Base-by-base conservation (phyloP, 2,888 invertebrate genomes). In the Magallana nippona region DNA sequence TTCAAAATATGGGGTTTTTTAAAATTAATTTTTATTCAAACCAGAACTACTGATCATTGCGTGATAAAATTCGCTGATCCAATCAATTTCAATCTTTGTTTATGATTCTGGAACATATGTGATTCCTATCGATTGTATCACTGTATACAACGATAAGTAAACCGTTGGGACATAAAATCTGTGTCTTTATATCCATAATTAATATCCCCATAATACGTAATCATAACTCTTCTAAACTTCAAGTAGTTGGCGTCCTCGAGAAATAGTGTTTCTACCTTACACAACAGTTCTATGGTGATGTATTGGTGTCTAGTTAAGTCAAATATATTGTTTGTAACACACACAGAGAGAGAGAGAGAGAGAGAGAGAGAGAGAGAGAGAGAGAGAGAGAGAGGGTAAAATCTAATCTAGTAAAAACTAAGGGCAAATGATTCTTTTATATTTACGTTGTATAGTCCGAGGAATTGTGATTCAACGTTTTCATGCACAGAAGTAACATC, bases 321-420 rank as follows among this genome's bases (percentile, higher is more conserved):
- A 44, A 0, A 44, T 5, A 44, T 44, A 44, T 44, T 44, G 5
- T 32, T 32, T 32, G 55, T 77, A 5, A 81, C 55, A 81, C 56
- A 81, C 60, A 81, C 22, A 63, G 60, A 62, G 55, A 84, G 62
- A 82, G 55, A 79, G 63, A 71, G 55, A 79, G 44, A 80, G 77
- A 82, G 32, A 80, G 60, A 63, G 58, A 80, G 19, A 80, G 78
- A 81, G 78, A 82, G 63, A 55, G 62, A 78, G 83, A 83, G 78
- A 60, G 55, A 19, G 55, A 83, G 78, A 83, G 15, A 81, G 79
- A 55, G 81, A n/a, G 63, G 22, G 55, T 32, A 13, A 22, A 2
- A n/a, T 5, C 8, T 44, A 44, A 44, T 44, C 10, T 8, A 44
- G 8, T 5, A 44, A 44, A 44, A 44, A 44, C 44, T 44, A 8